These are phyloP conservation scores for Luehdorfia chinensis DNA, from an alignment of 1,140 invertebrate species.

Conservation along the genomic window DNA sequence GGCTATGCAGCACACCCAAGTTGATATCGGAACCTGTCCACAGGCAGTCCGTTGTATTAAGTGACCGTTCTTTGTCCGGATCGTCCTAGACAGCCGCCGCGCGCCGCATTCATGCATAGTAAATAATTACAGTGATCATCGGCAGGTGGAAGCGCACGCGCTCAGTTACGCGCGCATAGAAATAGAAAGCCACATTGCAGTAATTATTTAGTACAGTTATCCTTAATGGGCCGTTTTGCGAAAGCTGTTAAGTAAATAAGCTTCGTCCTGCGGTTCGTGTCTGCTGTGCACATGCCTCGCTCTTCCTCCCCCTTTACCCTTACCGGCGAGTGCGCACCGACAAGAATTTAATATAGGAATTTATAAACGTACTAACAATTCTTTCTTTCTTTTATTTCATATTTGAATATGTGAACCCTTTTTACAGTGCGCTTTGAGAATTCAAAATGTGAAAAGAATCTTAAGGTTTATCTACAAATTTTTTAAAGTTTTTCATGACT, in stretches of 20 bases:
- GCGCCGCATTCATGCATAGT: slow-evolving; percentile 72
- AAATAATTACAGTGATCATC: slow-evolving; percentile 73
- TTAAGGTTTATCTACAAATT: no score
- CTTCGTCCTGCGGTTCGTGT: slow-evolving; percentile 54
- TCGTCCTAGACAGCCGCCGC: slow-evolving; percentile 68
- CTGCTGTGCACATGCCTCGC: slow-evolving; percentile 46
- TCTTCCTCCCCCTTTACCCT: slow-evolving; percentile 14
- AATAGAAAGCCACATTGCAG: slow-evolving; percentile 75
- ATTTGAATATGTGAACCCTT: slow-evolving; percentile 1
- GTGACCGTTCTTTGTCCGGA: slow-evolving; percentile 71
- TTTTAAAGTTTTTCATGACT: no score
- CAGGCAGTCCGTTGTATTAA: slow-evolving; percentile 41
- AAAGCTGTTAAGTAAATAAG: slow-evolving; percentile 74
- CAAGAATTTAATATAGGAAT: slow-evolving; percentile 11
- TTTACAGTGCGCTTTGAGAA: no score
- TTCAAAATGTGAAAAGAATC: no score
- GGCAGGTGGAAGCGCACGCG: slow-evolving; percentile 70
- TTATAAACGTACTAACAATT: slow-evolving; percentile 5
- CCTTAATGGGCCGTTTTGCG: slow-evolving; percentile 71
- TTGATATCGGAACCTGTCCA: slow-evolving; percentile 60
- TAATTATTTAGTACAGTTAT: slow-evolving; percentile 77
- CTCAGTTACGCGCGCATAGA: slow-evolving; percentile 59
- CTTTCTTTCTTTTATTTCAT: not conserved
- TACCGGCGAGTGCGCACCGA: not conserved
- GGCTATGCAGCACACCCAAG: slow-evolving; percentile 57